phyloP scores from a whole-genome alignment of 2,113 vertebrate species.

The Mellivora capensis region DNA sequence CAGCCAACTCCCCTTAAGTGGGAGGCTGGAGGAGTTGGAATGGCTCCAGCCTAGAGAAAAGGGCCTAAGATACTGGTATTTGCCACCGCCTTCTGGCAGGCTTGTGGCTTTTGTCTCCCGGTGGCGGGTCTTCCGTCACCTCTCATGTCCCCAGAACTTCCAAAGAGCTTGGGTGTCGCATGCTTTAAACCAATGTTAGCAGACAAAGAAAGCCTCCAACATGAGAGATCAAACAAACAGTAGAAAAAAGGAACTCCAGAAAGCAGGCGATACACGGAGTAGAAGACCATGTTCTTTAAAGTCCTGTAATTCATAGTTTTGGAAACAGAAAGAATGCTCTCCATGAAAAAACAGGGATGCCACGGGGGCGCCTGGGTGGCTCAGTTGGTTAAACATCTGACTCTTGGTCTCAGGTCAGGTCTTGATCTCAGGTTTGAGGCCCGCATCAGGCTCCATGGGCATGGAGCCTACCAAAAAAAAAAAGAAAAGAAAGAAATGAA shows the following conservation, averaged over 20 bases:
- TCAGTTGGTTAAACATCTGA: not conserved
- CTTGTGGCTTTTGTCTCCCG: no score
- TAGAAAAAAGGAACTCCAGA: not conserved
- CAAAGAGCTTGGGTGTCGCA: not conserved
- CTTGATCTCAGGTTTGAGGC: not conserved
- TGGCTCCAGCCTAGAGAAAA: not conserved
- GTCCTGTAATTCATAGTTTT: not conserved
- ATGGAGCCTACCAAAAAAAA: not conserved
- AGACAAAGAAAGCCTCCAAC: not conserved
- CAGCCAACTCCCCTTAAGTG: no score
- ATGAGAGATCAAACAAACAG: not conserved
- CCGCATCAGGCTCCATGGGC: rapidly evolving
- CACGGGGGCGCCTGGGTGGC: not conserved
- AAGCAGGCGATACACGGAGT: not conserved
- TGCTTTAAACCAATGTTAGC: not conserved
- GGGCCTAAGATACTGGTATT: not conserved
- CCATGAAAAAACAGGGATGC: not conserved
- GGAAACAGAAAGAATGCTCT: not conserved
- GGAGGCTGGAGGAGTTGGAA: not conserved
- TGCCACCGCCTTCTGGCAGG: not conserved
- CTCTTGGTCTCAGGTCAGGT: not conserved
- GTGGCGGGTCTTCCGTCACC: not conserved
- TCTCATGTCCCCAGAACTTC: not conserved
- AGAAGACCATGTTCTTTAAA: not conserved
- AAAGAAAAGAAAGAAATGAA: not conserved